Conservation (phyloP, 2,797 vertebrate species). For the Gambelia wislizenii region DNA sequence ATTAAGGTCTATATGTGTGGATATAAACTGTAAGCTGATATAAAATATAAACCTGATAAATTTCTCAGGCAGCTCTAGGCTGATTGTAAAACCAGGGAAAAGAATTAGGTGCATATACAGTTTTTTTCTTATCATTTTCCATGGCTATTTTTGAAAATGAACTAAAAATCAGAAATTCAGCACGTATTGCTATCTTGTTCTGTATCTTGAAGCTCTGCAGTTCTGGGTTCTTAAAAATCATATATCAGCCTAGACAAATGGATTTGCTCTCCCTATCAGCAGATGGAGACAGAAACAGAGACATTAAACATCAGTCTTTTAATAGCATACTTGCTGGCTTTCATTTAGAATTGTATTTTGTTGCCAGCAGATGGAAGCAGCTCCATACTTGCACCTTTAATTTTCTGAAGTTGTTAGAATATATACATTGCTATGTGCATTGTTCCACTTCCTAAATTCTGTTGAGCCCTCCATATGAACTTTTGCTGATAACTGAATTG, state of each 20-base stretch:
- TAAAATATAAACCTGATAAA: no score
- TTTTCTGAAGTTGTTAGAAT: neutral
- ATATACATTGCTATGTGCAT: neutral
- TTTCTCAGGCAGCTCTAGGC: neutral
- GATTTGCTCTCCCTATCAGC: slow-evolving; percentile 44
- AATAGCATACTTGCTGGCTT: neutral
- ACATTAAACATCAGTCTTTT: neutral
- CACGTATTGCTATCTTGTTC: neutral
- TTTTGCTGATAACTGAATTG: neutral
- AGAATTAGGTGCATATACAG: neutral
- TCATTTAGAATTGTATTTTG: slow-evolving; percentile 14
- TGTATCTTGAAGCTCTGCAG: neutral
- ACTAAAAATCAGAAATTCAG: neutral
- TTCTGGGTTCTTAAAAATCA: neutral
- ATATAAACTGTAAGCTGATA: no score
- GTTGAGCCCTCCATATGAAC: neutral
- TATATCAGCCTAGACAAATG: neutral
- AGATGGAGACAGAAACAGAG: slow-evolving; percentile 64
- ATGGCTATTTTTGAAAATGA: neutral
- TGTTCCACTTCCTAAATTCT: neutral
- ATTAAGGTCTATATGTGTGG: no score
- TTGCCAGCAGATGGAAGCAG: slow-evolving; percentile 38
- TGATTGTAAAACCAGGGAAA: slow-evolving; percentile 63
- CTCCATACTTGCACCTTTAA: neutral
- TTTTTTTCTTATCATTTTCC: slow-evolving; percentile 33